Conservation (phyloP, 2,888 invertebrate species). For the Drosophila mulleri region DNA sequence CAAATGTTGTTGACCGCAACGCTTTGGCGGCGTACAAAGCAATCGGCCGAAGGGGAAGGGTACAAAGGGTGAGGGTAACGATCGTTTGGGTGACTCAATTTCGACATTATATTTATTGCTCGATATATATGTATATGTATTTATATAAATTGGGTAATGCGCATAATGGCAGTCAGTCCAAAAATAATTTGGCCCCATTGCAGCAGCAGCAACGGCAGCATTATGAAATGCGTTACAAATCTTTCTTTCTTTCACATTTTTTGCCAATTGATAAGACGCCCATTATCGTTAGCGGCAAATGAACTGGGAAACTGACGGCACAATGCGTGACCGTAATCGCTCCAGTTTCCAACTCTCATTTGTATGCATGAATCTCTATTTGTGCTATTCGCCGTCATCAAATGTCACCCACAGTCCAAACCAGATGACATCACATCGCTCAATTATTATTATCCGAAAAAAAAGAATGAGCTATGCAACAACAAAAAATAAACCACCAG, state of each 20-base stretch:
- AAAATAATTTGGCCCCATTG: conserved; percentile 35
- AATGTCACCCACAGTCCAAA: conserved; percentile 34
- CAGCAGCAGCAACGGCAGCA: conserved; percentile 25
- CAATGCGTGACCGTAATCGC: conserved; percentile 39
- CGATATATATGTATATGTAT: conserved; percentile 13
- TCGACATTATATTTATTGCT: conserved; percentile 54
- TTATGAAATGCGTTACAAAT: conserved; percentile 74
- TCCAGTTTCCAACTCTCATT: conserved; percentile 38
- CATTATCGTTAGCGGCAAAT: conserved; percentile 43
- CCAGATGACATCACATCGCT: conserved; percentile 58
- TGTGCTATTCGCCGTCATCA: conserved; percentile 30
- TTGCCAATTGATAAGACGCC: conserved; percentile 35
- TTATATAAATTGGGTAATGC: conserved; percentile 55
- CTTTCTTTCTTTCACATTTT: conserved; percentile 28
- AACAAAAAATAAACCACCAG: not conserved
- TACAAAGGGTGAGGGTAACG: conserved; percentile 9
- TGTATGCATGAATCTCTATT: conserved; percentile 40
- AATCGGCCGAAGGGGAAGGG: conserved; percentile 3
- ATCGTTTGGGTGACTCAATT: conserved; percentile 52
- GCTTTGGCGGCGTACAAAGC: conserved; percentile 41
- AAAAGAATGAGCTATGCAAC: not conserved
- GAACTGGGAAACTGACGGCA: conserved; percentile 28
- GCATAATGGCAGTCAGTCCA: conserved; percentile 18
- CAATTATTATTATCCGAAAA: conserved; percentile 15
- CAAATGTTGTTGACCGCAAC: conserved; percentile 70